Conservation (phyloP, 2,888 invertebrate genomes). For the Xylophagus ater region DNA sequence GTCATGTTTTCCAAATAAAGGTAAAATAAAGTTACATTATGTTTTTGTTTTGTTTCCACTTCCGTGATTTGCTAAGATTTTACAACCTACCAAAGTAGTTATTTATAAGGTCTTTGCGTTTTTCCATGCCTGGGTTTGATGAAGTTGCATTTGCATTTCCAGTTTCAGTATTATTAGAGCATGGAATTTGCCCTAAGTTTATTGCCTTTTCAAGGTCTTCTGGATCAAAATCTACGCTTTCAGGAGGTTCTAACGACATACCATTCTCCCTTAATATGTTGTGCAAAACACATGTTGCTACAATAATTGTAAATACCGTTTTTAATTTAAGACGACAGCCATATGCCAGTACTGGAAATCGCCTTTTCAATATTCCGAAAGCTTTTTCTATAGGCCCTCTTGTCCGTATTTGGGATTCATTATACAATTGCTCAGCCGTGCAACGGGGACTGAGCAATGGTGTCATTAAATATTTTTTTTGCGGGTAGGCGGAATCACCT, state of each 20-base stretch:
- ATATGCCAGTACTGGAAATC: not conserved
- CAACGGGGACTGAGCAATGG: not conserved
- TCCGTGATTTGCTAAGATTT: no score
- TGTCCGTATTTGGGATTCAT: not conserved
- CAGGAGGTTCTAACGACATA: not conserved
- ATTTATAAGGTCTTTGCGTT: no score
- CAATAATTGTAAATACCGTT: not conserved
- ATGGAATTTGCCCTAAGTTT: not conserved
- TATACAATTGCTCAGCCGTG: not conserved
- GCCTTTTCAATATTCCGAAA: not conserved
- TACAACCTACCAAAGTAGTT: no score
- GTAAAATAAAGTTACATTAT: no score
- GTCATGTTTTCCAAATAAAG: no score
- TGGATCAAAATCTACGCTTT: no score
- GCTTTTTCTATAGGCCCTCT: not conserved
- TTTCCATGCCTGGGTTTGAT: no score
- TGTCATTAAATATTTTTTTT: not conserved
- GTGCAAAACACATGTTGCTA: not conserved
- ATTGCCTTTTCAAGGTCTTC: conserved; percentile 1
- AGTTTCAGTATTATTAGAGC: not conserved
- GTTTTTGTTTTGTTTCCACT: no score
- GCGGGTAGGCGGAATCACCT: not conserved
- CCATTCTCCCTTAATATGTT: not conserved
- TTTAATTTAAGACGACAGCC: not conserved
- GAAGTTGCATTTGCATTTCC: no score